Base-by-base conservation (phyloP, 2,797 vertebrate genomes). In the Lepus oiostolus region DNA sequence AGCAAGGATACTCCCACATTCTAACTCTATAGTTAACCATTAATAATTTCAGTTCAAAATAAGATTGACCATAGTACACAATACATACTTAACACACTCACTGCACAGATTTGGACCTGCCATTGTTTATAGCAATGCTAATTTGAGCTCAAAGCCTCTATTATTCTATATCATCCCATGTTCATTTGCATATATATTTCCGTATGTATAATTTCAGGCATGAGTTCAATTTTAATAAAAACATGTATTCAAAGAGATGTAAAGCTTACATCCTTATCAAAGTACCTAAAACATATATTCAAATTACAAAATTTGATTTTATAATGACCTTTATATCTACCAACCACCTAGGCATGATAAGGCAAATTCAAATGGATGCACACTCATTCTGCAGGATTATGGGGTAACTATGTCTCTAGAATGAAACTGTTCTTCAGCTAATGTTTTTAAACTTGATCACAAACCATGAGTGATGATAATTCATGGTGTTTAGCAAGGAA, bases 261-360 rank as follows among this genome's bases (percentile, higher is more conserved):
- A 80, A 83, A 90, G 26, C 38, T 87, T 47, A 26, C 28, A 92
- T 72, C 13, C 21, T 72, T 52, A 89, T 91, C 38, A 76, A 87
- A 87, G 84, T 85, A 47, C 7, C 8, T 83, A 52, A 93, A 83
- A 81, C 11, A 35, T 63, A 85, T 81, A 93, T 81, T 95, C 77
- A 92, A 90, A 76, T 90, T 90, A 32, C 4, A 90, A 90, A 88
- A 50, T 85, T 81, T 92, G 21, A 94, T 77, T 92, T 84, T 87
- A 6, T 54, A 92, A 83, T 65, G 68, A 76, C 2, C 14, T 63
- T 91, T 42, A 8, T 42, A 42, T 8, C 42, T 42, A 62, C 60
- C 42, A 42, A 60, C 81, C 4, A 92, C 38, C 19, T 65, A 65
- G 1, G 19, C 38, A 95, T 42, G 70, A 82, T 54, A 71, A 94